Base-by-base conservation (phyloP, 2,797 vertebrate genomes). In the Manis crassicaudata region DNA sequence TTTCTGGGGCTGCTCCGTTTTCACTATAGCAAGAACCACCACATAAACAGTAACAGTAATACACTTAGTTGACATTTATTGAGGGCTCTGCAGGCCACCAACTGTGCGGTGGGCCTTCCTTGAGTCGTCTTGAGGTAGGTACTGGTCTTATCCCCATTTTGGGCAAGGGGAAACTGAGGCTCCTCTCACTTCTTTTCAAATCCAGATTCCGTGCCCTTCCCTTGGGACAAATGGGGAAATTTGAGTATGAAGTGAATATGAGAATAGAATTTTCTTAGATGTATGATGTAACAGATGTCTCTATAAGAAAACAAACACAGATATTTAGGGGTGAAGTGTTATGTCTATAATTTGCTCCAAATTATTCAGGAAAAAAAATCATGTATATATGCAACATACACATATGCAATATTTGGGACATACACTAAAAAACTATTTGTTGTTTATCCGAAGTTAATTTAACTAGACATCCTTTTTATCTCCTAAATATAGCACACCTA, bases 151-250 rank as follows among this genome's bases (percentile, higher is more conserved):
- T 13, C 27, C 11, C 54, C 27, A 50, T 82, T 90, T 96, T 60
- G 85, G 70, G 65, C 76, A 76, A 40, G 54, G 29, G 37, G 58
- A 95, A 94, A 91, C n/a, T 73, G 90, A 96, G 60, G 52, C 73
- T 95, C 62, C 35, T 72, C 8, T 52, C 29, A 35, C 43, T 88
- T 81, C 43, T 82, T 21, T 89, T 92, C 76, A 12, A 90, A 17
- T 56, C 50, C 9, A 67, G 35, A 95, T 18, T 56, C 25, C 50
- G 7, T 40, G 27, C 70, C 35, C 63, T 96, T 87, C 46, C 17
- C 80, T 82, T n/a, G 29, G 14, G 46, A 93, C 56, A 88, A 75
- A 52, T 85, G 29, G 67, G 60, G 56, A 88, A 68, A 83, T 14
- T 46, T 72, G 65, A 95, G n/a, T 62, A 56, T 75, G 8, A 92